Evolutionary conservation across 2,797 vertebrate species (phyloP).

Genomic region (Bryconaethiops microstoma): DNA sequence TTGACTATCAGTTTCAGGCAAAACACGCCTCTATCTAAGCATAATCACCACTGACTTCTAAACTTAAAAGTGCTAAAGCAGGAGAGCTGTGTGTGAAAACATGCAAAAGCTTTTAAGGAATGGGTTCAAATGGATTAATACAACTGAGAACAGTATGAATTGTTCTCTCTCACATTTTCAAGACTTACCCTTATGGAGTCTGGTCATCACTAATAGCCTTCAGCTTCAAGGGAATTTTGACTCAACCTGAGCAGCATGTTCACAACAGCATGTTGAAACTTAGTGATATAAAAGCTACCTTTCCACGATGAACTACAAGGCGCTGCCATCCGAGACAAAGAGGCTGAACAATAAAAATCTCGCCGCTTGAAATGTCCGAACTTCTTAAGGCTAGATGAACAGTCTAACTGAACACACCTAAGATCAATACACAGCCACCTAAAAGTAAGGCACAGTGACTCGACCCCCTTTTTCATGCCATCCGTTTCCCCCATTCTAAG

Average conservation of each 20-base stretch:
- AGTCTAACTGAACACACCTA: slow-evolving; percentile 20
- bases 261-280: neutral
- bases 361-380: neutral
- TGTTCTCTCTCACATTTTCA: slow-evolving; percentile 27
- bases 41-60: neutral
- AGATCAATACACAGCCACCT: slow-evolving; percentile 39
- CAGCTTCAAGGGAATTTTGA: neutral
- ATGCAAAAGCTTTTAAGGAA: neutral
- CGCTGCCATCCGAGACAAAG: slow-evolving; percentile 7
- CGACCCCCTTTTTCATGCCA: slow-evolving; percentile 30
- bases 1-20: neutral
- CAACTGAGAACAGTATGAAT: slow-evolving; percentile 1
- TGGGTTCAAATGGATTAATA: neutral
- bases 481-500: slow-evolving; percentile 2
- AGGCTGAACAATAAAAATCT: slow-evolving; percentile 19
- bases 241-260: neutral
- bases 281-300: neutral
- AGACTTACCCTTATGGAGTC: neutral
- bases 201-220: neutral
- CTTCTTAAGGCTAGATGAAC: slow-evolving; percentile 42
- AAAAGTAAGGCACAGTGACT: slow-evolving; percentile 54
- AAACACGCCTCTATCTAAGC: neutral
- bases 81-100: neutral
- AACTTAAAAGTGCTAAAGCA: neutral
- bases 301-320: slow-evolving; percentile 16